Conservation (phyloP, 2,797 vertebrate genomes). For the Danio jaintianensis region DNA sequence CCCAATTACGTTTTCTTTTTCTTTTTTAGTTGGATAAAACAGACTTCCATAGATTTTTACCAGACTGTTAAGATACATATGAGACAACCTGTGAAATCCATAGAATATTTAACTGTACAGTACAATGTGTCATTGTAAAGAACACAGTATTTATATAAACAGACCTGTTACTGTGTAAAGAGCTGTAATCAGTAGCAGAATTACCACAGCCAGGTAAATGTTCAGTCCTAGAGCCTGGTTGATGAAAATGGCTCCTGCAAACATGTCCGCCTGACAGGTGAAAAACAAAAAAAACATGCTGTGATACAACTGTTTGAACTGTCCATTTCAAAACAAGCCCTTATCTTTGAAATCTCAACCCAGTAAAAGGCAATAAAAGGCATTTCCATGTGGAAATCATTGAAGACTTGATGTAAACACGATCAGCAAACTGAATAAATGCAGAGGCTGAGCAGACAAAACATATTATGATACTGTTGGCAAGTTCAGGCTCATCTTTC, state of each 20-base stretch:
- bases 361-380: conserved; percentile 19
- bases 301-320: conserved; percentile 3
- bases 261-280: conserved; percentile 88
- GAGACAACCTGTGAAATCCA: too few species aligned
- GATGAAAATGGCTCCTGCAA: conserved; percentile 95
- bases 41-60: too few species aligned
- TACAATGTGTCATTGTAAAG: background rate
- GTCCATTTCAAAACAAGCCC: background rate
- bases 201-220: conserved; percentile 88
- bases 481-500: background rate
- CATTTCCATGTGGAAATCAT: conserved; percentile 1
- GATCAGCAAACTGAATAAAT: background rate
- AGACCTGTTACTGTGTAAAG: conserved; percentile 93
- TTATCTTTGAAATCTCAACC: conserved; percentile 9
- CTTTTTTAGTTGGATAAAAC: too few species aligned
- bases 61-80: too few species aligned
- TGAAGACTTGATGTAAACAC: conserved; percentile 4
- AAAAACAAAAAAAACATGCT: background rate
- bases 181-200: conserved; percentile 86
- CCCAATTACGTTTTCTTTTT: too few species aligned
- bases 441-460: background rate
- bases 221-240: conserved; percentile 88
- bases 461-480: background rate
- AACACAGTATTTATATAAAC: conserved; percentile 24
- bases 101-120: background rate